These are phyloP conservation scores for Tribolium castaneum DNA, from an alignment of 1,140 invertebrate species.

Conservation along the genomic window DNA sequence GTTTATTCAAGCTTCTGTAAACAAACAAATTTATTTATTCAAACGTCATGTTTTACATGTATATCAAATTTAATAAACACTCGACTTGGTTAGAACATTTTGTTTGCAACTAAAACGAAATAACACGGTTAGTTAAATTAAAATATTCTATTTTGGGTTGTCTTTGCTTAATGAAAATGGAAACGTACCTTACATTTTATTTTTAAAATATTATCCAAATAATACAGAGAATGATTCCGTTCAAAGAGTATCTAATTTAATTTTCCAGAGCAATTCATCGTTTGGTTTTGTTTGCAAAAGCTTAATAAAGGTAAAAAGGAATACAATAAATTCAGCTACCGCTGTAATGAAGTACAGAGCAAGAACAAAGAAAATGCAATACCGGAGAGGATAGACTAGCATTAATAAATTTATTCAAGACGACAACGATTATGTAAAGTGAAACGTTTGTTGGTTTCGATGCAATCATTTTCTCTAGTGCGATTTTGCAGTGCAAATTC, in stretches of 20 bases:
- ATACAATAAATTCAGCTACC: slow-evolving; percentile 28
- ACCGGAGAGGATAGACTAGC: not conserved
- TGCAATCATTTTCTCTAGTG: not conserved
- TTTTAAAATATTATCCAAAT: slow-evolving; percentile 18
- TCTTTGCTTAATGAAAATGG: not conserved
- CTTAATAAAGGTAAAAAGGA: slow-evolving; percentile 30
- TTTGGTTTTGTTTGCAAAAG: slow-evolving; percentile 23
- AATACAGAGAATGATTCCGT: slow-evolving; percentile 3
- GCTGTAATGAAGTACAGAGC: slow-evolving; percentile 14
- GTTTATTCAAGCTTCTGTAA: no score
- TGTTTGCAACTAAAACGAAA: not conserved
- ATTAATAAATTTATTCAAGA: slow-evolving; percentile 34
- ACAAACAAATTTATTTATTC: not conserved
- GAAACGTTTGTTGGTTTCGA: not conserved
- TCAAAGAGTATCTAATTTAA: slow-evolving; percentile 35
- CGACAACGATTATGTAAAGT: slow-evolving; percentile 28
- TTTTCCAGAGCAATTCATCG: slow-evolving; percentile 12
- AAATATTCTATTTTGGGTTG: not conserved
- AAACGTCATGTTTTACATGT: not conserved
- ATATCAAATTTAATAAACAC: not conserved
- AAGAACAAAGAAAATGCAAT: slow-evolving; percentile 22
- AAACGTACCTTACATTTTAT: not conserved
- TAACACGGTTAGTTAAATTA: not conserved
- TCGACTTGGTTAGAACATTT: not conserved
- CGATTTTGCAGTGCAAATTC: no score